These are phyloP conservation scores for Tichodroma muraria DNA, from an alignment of 2,113 vertebrate species.

Conservation along the genomic window DNA sequence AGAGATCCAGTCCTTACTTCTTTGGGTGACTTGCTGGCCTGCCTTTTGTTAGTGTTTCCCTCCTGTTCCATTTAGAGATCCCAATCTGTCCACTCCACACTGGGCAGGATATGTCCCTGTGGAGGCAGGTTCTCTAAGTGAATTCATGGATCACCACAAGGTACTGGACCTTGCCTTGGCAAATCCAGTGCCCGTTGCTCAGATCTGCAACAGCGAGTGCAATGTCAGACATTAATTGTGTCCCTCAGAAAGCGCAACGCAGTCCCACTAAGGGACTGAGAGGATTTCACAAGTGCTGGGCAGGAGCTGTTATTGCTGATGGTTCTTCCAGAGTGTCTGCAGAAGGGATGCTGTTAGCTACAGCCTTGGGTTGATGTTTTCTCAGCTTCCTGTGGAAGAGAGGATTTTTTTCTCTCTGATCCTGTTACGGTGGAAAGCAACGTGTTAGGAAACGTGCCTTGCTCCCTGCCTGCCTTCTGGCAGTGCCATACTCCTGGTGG, in stretches of 20 bases:
- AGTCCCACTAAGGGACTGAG: not conserved
- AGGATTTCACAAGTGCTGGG: not conserved
- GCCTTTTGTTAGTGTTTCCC: not conserved
- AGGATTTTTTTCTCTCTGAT: not conserved
- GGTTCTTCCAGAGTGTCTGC: not conserved
- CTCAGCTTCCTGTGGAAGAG: not conserved
- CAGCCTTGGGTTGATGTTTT: not conserved
- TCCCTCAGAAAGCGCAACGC: not conserved
- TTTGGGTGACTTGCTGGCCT: not conserved
- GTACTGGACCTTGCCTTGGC: not conserved
- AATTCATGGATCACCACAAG: not conserved
- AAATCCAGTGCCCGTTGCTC: not conserved
- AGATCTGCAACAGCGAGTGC: not conserved
- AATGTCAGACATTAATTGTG: not conserved
- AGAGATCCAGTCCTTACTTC: not conserved
- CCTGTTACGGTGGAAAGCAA: not conserved
- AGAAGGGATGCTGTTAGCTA: not conserved
- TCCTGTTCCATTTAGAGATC: not conserved
- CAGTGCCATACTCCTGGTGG: not conserved
- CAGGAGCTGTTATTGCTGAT: not conserved
- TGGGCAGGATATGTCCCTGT: not conserved
- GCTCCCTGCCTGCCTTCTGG: not conserved
- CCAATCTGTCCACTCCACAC: fast-evolving
- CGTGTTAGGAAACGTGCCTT: not conserved
- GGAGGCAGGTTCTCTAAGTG: not conserved